Evolutionary conservation across 2,797 vertebrate genomes (phyloP), one percentile per base, ranked within the genome.

Genomic region (Parambassis ranga): DNA sequence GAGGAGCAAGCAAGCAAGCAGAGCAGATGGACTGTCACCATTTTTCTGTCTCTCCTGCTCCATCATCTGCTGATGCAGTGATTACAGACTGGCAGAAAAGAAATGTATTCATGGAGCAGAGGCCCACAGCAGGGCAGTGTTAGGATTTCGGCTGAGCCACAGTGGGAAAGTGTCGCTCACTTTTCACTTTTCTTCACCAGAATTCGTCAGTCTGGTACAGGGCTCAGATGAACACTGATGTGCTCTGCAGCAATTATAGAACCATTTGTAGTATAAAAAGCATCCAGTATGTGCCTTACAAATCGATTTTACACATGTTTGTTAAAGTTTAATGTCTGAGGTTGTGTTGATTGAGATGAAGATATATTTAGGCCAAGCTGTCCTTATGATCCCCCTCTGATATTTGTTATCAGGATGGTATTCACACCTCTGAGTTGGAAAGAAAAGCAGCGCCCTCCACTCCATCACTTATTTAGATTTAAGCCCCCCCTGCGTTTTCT

Each of bases 271-370:
- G 14, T 3, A 19, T 18, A 38, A 51, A 58, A 46, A 22, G 23
- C 14, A 38, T n/a, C 9, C 18, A 5, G 11, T 48, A 27, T 23
- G 26, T 46, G 23, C 7, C 41, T 19, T 33, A 39, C 52, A 66
- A 37, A 49, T 71, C 47, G 59, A 47, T 58, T 82, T 79, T 67
- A 48, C 39, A 30, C 8, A 14, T 36, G 48, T 60, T 52, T 50
- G 73, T 70, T 73, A 36, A 62, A 60, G 49, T 68, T 63, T 3
- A 6, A 33, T 27, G 37, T 71, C 47, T 6, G 13, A 42, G 79
- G 65, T 85, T 71, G 62, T 14, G 57, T 51, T 51, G 55, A 71
- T 64, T 47, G 66, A 71, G 62, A 57, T 33, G 64, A 42, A 65
- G 78, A 86, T 76, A 14, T 65, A 64, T 73, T 71, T 16, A 42